phyloP scores from a whole-genome alignment of 2,888 invertebrate species.

The Hemistola chrysoprasaria region DNA sequence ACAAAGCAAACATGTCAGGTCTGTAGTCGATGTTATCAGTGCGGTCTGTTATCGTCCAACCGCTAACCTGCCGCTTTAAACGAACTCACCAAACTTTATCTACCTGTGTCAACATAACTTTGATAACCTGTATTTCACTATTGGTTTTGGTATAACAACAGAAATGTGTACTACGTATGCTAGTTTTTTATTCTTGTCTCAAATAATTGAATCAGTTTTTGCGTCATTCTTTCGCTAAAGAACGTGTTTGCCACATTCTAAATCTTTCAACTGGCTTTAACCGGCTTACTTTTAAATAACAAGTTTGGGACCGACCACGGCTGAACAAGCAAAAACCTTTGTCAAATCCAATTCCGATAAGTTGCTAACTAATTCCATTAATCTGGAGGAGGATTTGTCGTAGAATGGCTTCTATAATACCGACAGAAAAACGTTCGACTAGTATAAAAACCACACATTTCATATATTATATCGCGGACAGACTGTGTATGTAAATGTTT shows the following conservation, averaged over 20 bases:
- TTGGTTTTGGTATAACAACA: conserved; percentile 5
- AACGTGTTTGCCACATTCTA: conserved; percentile 1
- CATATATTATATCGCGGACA: background rate
- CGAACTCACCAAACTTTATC: conserved; percentile 19
- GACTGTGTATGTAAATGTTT: too few relatives aligned
- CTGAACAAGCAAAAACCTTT: conserved; percentile 27
- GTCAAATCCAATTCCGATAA: conserved; percentile 43
- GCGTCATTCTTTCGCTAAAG: background rate
- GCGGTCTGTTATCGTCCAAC: conserved; percentile 18
- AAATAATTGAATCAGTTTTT: too few relatives aligned
- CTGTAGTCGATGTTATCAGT: conserved; percentile 17
- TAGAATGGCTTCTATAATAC: conserved; percentile 38
- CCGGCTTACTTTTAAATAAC: conserved; percentile 12
- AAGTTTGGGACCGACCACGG: conserved; percentile 11
- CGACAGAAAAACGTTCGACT: conserved; percentile 15
- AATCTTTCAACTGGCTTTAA: conserved; percentile 5
- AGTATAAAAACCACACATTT: conserved; percentile 8
- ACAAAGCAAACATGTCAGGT: conserved; percentile 6
- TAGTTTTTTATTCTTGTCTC: background rate
- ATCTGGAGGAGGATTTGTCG: conserved; percentile 38
- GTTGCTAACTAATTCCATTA: conserved; percentile 40
- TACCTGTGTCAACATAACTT: conserved; percentile 21
- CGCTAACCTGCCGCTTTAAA: conserved; percentile 25
- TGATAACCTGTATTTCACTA: conserved; percentile 10
- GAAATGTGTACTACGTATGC: background rate